A percentile compares a stretch with the other conserved stretches of the same genome.
Conservation (phyloP, 2,797 vertebrate genomes). For the Danio albolineatus region DNA sequence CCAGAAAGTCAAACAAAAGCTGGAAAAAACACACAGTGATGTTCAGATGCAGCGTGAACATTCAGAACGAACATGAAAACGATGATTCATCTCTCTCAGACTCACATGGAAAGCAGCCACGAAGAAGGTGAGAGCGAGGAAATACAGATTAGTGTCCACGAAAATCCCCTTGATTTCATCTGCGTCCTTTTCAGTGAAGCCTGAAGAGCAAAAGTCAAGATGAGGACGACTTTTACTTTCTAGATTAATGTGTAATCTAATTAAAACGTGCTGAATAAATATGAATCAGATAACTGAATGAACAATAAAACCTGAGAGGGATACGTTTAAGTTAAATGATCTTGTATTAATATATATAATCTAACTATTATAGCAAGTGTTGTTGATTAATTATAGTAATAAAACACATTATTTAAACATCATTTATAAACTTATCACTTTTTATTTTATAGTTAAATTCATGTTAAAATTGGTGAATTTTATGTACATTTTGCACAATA, state of each 20-base stretch:
- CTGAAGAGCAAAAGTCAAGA: conserved; percentile 66
- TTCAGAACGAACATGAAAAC: background rate
- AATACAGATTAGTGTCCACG: conserved; percentile 97
- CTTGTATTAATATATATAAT: background rate
- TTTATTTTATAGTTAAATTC: no score
- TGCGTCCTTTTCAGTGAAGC: conserved; percentile 97
- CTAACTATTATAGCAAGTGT: background rate
- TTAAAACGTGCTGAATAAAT: no score
- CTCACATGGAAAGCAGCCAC: conserved; percentile 97
- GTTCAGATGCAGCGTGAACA: background rate
- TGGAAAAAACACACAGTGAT: conserved; percentile 64
- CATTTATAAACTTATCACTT: no score
- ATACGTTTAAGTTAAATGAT: background rate
- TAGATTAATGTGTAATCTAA: background rate
- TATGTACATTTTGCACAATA: no score
- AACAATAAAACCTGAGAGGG: background rate
- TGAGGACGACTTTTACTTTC: background rate
- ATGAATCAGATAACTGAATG: background rate
- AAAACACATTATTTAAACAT: background rate
- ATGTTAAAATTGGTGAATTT: no score
- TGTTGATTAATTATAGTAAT: background rate
- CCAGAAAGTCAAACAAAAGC: conserved; percentile 98
- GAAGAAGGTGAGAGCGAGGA: conserved; percentile 95
- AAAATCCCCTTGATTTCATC: conserved; percentile 99
- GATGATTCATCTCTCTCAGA: background rate